A percentile compares a stretch with the other conserved stretches of the same genome.
phyloP scores from a whole-genome alignment of 1,140 invertebrate species.

The Theocolax elegans region DNA sequence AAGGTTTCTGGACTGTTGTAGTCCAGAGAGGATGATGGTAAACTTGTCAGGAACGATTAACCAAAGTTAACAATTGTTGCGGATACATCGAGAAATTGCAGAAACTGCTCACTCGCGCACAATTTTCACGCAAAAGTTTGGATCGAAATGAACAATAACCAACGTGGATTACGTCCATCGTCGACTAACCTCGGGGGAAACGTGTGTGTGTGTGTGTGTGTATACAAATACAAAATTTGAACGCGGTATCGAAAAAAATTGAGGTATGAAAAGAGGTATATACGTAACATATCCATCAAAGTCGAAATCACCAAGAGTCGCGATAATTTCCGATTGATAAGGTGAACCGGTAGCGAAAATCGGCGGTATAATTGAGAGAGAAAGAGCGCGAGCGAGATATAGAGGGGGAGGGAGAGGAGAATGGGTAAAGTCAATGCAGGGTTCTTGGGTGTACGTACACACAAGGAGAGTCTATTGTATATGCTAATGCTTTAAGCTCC shows the following conservation, averaged over 20 bases:
- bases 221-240: too few species aligned
- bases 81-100: too few species aligned
- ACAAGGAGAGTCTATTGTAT: neutral
- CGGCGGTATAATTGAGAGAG: conserved; percentile 8
- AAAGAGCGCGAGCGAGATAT: neutral
- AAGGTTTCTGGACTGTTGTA: too few species aligned
- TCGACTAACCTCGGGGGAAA: too few species aligned
- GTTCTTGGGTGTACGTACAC: neutral
- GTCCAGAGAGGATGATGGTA: too few species aligned
- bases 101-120: too few species aligned
- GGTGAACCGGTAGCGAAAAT: conserved; percentile 1
- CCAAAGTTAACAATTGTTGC: too few species aligned
- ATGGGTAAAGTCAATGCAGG: neutral
- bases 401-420: neutral
- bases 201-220: too few species aligned
- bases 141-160: too few species aligned
- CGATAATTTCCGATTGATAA: conserved; percentile 15
- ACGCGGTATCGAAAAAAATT: neutral
- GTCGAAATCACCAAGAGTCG: neutral
- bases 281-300: conserved; percentile 14
- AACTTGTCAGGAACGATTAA: too few species aligned
- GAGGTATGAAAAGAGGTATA: neutral
- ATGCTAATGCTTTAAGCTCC: conserved; percentile 17
- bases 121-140: too few species aligned
- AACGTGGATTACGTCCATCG: too few species aligned